These are phyloP conservation scores for Aphelenchoides fujianensis DNA, from an alignment of 1,140 invertebrate species.

Conservation along the genomic window DNA sequence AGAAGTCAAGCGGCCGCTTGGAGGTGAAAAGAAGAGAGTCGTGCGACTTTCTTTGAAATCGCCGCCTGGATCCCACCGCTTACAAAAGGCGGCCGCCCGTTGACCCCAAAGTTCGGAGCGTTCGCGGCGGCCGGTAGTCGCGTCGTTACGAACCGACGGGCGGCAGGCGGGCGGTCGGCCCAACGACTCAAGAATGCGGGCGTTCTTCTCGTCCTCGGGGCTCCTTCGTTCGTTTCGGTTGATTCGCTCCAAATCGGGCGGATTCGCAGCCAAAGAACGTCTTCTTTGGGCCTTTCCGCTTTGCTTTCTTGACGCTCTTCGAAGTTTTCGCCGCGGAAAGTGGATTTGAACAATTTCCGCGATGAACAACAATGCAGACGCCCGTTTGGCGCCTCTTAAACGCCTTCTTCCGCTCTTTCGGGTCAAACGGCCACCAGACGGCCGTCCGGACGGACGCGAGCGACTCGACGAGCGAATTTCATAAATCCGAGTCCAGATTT, in stretches of 20 bases:
- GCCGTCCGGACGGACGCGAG: background rate
- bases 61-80: background rate
- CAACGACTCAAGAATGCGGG: too few species aligned
- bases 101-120: too few species aligned
- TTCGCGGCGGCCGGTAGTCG: too few species aligned
- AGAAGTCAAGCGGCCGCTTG: background rate
- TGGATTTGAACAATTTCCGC: conserved; percentile 1
- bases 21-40: conserved; percentile 16
- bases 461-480: background rate
- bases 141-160: too few species aligned
- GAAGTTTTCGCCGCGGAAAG: background rate
- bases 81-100: background rate
- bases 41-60: conserved; percentile 11
- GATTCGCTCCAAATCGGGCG: too few species aligned
- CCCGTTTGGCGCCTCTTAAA: background rate
- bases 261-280: too few species aligned
- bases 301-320: background rate
- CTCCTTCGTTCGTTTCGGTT: too few species aligned
- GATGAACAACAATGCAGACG: background rate
- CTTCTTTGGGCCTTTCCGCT: too few species aligned
- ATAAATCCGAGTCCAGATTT: background rate
- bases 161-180: too few species aligned
- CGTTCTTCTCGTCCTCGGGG: too few species aligned
- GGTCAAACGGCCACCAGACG: background rate
- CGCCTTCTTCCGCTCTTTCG: background rate